Percentiles rank a stretch among this genome's conserved stretches.
These are phyloP conservation scores for Argya squamiceps DNA, from an alignment of 2,797 vertebrate species.

Conservation along the genomic window DNA sequence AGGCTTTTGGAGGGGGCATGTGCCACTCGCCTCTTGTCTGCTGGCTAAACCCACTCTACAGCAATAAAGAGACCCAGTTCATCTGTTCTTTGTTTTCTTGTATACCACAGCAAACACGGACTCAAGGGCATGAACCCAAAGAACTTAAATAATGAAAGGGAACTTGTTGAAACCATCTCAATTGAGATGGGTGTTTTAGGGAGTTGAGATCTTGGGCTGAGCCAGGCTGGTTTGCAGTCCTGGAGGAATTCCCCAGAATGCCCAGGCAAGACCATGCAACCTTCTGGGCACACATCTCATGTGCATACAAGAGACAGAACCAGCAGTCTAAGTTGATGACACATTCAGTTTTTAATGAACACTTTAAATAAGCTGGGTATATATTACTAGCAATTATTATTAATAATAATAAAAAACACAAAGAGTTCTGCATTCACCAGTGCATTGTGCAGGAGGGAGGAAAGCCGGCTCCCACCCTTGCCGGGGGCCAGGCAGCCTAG, in stretches of 20 bases:
- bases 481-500: neutral
- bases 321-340: rapidly evolving
- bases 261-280: neutral
- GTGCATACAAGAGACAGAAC: neutral
- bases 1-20: neutral
- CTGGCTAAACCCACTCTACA: neutral
- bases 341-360: constrained; percentile 61
- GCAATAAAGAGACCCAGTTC: neutral
- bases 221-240: neutral
- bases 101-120: rapidly evolving
- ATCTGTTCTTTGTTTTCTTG: neutral
- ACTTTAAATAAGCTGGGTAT: constrained; percentile 73
- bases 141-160: neutral
- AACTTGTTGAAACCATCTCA: neutral
- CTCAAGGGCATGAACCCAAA: neutral
- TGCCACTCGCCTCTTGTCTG: neutral
- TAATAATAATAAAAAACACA: constrained; percentile 46
- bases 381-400: constrained; percentile 68
- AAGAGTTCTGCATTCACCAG: constrained; percentile 43
- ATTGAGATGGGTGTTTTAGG: rapidly evolving
- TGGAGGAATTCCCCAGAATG: neutral
- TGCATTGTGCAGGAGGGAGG: constrained; percentile 15
- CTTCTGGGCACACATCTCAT: rapidly evolving
- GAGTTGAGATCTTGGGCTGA: neutral
- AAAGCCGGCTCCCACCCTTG: neutral